Evolutionary conservation across 2,888 invertebrate species (phyloP).

Genomic region (Scaptomyza polygonia): DNA sequence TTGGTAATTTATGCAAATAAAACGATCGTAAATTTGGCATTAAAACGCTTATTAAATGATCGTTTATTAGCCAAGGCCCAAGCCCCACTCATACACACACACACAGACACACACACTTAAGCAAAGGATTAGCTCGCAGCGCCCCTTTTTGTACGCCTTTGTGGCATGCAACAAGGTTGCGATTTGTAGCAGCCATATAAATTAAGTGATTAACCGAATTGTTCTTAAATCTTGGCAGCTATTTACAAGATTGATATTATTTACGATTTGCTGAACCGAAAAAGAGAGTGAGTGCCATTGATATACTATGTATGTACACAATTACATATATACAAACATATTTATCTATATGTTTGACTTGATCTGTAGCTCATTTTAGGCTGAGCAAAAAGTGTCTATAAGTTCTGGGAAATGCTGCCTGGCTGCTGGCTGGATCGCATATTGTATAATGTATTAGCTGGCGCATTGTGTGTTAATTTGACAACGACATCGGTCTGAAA

Average conservation of each 20-base stretch:
- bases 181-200: constrained; percentile 70
- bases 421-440: constrained; percentile 32
- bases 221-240: constrained; percentile 72
- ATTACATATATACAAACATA: background rate
- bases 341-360: background rate
- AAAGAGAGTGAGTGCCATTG: constrained; percentile 8
- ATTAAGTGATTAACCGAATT: constrained; percentile 77
- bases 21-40: constrained; percentile 82
- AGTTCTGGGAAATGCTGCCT: constrained; percentile 63
- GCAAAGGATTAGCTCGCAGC: constrained; percentile 40
- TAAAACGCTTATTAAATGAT: constrained; percentile 79
- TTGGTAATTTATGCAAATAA: constrained; percentile 82
- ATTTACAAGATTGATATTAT: constrained; percentile 69
- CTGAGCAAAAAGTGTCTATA: constrained; percentile 52
- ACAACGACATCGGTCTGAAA: constrained; percentile 52
- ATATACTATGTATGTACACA: constrained; percentile 26
- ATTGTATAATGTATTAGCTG: constrained; percentile 76
- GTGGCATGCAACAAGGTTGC: constrained; percentile 68
- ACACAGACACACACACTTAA: background rate
- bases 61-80: constrained; percentile 68
- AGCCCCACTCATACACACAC: constrained; percentile 5
- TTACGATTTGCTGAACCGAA: constrained; percentile 53
- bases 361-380: constrained; percentile 17
- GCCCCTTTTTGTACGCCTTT: constrained; percentile 8
- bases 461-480: constrained; percentile 77